Evolutionary conservation across 2,888 invertebrate species (phyloP), one percentile per base, ranked within the genome.

Genomic region (Platypus cylindrus): DNA sequence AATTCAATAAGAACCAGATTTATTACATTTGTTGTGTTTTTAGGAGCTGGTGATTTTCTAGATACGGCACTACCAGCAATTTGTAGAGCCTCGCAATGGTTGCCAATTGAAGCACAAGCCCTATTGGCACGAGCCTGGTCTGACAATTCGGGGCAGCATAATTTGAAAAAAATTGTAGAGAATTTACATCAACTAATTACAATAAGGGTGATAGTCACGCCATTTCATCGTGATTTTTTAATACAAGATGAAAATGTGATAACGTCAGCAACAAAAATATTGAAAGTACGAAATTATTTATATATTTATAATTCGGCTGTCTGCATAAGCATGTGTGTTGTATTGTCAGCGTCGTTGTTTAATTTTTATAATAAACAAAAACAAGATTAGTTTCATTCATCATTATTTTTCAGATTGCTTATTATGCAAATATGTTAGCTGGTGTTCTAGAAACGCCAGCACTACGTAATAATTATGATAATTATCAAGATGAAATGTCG

Each of bases 171-270:
- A 45, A 70, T 85, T 31, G 57, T 86, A 38, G 78, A 84, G 53
- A 76, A 80, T 15, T 65, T 91, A 12, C 93, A 93, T 52, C 90
- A 91, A 56, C 68, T 91, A 27, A 83, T 93, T 44, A 89, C 90
- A 0, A 65, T 90, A 13, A 73, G 81, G 55, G 82, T 90, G 7
- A 79, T 90, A 40, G 77, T 81, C 24, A 78, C 78, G 2, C 74
- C 76, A 42, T 80, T 79, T 55, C 71, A 73, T 17, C 60, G 73
- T 29, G 76, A 78, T 50, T 82, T 77, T 50, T 74, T 73, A 38
- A 74, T 90, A 29, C 87, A 90, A 56, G 87, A 91, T 53, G 87
- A 91, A 46, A 76, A 78, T 32, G 75, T 75, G 37, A 80, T 93
- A 36, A 81, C 83, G 12, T 75, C 80, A 38, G 83, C 89, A 2